Percentiles rank a stretch among this genome's conserved stretches.
These are phyloP conservation scores for Diploscapter pachys DNA, from an alignment of 1,140 invertebrate species.

Conservation along the genomic window DNA sequence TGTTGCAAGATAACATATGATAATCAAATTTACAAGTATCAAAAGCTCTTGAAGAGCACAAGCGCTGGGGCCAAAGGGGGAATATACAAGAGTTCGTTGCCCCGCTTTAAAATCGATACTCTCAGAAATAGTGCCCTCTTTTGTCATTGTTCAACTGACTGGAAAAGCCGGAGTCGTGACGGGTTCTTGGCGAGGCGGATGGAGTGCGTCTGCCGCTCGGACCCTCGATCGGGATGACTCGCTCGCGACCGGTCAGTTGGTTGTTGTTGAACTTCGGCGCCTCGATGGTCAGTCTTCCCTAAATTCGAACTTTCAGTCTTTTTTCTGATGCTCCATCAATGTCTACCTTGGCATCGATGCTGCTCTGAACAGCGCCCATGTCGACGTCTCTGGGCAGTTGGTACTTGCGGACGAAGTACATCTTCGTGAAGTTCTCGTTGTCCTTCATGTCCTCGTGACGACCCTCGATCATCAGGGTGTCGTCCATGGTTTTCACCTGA, in stretches of 20 bases:
- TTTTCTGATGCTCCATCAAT: background rate
- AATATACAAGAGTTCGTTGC: slow-evolving; percentile 9
- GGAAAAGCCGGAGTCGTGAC: slow-evolving; percentile 41
- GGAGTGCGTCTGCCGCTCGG: slow-evolving; percentile 21
- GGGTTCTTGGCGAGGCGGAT: slow-evolving; percentile 47
- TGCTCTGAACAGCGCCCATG: slow-evolving; percentile 43
- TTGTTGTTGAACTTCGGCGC: slow-evolving; percentile 43
- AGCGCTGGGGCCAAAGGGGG: background rate
- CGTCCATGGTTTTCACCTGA: slow-evolving; percentile 56
- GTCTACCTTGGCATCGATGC: slow-evolving; percentile 46
- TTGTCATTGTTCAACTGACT: slow-evolving; percentile 18
- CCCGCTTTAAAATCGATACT: background rate
- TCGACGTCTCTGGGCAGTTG: slow-evolving; percentile 54
- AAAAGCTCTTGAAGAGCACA: no score
- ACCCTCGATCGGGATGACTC: slow-evolving; percentile 55
- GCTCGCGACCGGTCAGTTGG: slow-evolving; percentile 49
- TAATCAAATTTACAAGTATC: no score
- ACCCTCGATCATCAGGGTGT: slow-evolving; percentile 56
- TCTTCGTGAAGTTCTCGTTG: slow-evolving; percentile 57
- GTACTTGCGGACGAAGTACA: slow-evolving; percentile 58
- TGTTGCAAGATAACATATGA: no score
- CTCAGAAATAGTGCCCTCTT: background rate
- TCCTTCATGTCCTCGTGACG: slow-evolving; percentile 56
- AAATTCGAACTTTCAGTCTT: slow-evolving; percentile 14
- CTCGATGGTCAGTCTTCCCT: slow-evolving; percentile 56